Evolutionary conservation across 64 coral and sea anemone species (phyloP), one percentile per base, ranked within the genome.

Genomic region (Stylophora pistillata): DNA sequence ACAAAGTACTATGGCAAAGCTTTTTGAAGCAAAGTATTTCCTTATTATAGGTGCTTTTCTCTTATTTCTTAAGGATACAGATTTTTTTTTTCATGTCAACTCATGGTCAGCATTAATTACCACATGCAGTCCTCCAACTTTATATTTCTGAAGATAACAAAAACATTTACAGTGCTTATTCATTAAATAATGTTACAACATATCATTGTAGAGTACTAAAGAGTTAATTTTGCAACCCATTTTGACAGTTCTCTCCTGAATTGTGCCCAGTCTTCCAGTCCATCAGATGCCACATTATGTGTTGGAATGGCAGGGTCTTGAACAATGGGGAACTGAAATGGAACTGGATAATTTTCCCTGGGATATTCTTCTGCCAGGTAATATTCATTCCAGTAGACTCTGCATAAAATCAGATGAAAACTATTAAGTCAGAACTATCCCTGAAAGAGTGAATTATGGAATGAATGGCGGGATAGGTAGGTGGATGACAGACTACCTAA

Each of bases 291-390:
- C 14, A 95, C 97, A 78, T 99, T 99, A 74, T 99, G 97, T 32
- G 97, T 88, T 29, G 97, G 97, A 25, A 99, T 92, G 18, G 97
- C 97, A 30, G 97, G 97, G 78, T 99, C 97, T 78, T 99, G 97
- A 75, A 99, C 75, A 12, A 99, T 88, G 17, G 97, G 97, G 15
- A 87, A 76, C 2, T 85, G 53, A 73, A 99, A 99, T 53, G 37
- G 82, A 53, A 93, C 85, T 34, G 90, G 90, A 70, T 88, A 91
- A 37, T 90, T 72, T 25, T 99, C 93, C 47, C 58, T 74, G 27
- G 89, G 97, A 84, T 93, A 99, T 29, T 92, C 89, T 0, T 91
- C 90, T 32, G 93, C 86, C 25, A 99, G 78, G 78, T 99, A 99
- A 74, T 91, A 93, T 53, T 98, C 96, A 56, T 99, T 95, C 97